These are phyloP conservation scores for Glyptemys insculpta DNA, from an alignment of 2,797 vertebrate species.

Conservation along the genomic window DNA sequence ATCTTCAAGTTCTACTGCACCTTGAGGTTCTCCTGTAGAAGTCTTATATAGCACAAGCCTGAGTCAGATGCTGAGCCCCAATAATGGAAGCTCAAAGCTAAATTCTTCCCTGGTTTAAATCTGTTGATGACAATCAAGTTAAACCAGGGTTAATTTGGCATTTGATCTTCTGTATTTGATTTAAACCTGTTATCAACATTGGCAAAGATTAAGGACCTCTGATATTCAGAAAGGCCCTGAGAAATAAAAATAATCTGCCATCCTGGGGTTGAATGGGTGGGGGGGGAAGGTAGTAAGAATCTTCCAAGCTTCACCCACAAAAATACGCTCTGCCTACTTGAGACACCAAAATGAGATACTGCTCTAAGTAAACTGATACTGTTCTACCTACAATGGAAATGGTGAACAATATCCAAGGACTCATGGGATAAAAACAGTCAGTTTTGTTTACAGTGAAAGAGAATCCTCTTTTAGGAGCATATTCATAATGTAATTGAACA, in stretches of 20 bases:
- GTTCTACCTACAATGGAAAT: background rate
- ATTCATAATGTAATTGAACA: slow-evolving; percentile 11
- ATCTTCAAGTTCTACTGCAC: background rate
- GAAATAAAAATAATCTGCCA: background rate
- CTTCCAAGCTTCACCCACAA: background rate
- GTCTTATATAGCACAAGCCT: background rate
- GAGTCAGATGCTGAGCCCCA: background rate
- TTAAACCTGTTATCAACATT: background rate
- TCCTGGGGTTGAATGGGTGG: background rate
- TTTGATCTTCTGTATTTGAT: background rate
- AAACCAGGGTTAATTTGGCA: background rate
- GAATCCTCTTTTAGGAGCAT: slow-evolving; percentile 5
- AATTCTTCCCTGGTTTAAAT: background rate
- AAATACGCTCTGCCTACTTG: background rate
- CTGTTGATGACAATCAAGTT: background rate
- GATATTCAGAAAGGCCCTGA: background rate
- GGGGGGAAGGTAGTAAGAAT: background rate
- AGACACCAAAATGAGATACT: background rate
- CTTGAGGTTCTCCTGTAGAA: background rate
- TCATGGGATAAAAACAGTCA: slow-evolving; percentile 5
- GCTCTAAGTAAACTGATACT: background rate
- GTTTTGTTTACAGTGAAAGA: slow-evolving; percentile 28
- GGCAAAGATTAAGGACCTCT: background rate
- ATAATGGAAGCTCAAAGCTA: background rate
- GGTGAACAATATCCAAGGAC: background rate